A percentile compares a stretch with the other conserved stretches of the same genome.
These are phyloP conservation scores for Elachura formosa DNA, from an alignment of 2,113 vertebrate species.

Conservation along the genomic window DNA sequence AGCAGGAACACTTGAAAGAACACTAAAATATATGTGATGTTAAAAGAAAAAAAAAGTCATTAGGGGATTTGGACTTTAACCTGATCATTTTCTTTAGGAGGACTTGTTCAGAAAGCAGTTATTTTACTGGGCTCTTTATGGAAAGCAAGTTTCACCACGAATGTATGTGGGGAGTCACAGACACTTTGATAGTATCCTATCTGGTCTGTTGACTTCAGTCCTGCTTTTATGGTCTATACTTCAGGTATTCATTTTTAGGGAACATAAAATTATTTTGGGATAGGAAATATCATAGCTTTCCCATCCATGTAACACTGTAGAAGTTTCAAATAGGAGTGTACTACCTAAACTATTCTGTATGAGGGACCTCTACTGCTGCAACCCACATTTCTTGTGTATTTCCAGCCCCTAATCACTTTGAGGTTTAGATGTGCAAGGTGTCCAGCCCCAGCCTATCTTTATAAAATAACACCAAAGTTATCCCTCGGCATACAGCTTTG, in stretches of 20 bases:
- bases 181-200: neutral
- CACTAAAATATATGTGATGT: neutral
- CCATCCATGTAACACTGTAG: neutral
- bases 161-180: neutral
- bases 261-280: neutral
- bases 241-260: neutral
- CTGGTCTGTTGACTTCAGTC: neutral
- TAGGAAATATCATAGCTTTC: neutral
- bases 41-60: neutral
- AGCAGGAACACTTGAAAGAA: neutral
- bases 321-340: neutral
- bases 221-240: neutral
- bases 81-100: neutral
- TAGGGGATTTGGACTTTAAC: neutral
- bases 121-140: neutral
- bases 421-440: neutral
- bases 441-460: neutral
- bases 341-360: neutral
- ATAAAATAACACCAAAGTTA: neutral
- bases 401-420: neutral
- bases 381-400: neutral
- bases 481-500: neutral
- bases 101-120: neutral
- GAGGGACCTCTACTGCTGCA: neutral
- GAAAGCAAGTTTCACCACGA: neutral